Evolutionary conservation across 2,888 invertebrate species (phyloP).

Genomic region (Microctonus aethiopoides): DNA sequence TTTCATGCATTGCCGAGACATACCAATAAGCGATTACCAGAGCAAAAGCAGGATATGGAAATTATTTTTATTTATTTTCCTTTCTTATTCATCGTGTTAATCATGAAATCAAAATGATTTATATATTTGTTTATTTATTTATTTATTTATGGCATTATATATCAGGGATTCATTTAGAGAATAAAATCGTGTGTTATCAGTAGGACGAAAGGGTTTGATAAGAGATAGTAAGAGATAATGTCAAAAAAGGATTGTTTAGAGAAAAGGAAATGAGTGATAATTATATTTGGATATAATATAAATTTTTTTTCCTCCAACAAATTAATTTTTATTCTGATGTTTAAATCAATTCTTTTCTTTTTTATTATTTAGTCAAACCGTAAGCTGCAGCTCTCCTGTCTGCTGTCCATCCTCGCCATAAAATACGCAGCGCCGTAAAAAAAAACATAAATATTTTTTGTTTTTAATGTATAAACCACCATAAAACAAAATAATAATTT

Average conservation of each 20-base stretch:
- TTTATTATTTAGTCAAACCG: constrained; percentile 38
- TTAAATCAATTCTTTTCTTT: background rate
- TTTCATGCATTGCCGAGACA: constrained; percentile 64
- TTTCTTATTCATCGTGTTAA: constrained; percentile 14
- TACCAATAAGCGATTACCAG: constrained; percentile 67
- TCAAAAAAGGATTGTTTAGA: constrained; percentile 1
- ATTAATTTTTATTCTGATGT: constrained; percentile 4
- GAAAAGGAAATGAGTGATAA: constrained; percentile 33
- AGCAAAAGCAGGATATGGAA: constrained; percentile 66
- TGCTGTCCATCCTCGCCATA: constrained; percentile 33
- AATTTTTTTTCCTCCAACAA: background rate
- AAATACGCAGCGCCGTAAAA: constrained; percentile 25
- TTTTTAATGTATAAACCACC: background rate
- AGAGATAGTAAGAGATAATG: constrained; percentile 33
- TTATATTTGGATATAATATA: constrained; percentile 34
- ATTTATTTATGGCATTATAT: constrained; percentile 37
- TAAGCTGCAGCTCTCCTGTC: constrained; percentile 36
- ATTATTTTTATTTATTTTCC: constrained; percentile 38
- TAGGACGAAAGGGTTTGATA: constrained; percentile 39
- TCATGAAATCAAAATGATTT: background rate
- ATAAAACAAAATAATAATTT: background rate
- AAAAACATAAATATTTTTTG: constrained; percentile 12
- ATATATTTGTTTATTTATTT: constrained; percentile 35
- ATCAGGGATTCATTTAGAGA: background rate
- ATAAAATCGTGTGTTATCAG: constrained; percentile 28